Evolutionary conservation across 2,888 invertebrate genomes (phyloP), one percentile per base, ranked within the genome.

Genomic region (Rhagophthalmus giganteus): DNA sequence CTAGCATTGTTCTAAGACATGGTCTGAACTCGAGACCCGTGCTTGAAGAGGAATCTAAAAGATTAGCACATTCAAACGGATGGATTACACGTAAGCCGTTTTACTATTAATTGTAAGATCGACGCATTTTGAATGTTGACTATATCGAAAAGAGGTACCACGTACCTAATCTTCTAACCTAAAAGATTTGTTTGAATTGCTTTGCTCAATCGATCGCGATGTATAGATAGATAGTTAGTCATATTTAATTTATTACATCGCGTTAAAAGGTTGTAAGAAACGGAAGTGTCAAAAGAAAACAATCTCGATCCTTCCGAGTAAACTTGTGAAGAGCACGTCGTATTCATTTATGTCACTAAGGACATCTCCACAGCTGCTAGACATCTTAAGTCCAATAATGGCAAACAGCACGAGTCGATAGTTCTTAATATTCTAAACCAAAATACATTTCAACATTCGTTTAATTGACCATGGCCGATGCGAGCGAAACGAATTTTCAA

Each of bases 1-100:
- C 50, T 33, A 37, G 57, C 55, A 66, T 69, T 66, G 64, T 65
- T 67, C 74, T 73, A 60, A 63, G 68, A 61, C 59, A 54, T 38
- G 58, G 44, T 46, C 53, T 50, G 55, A 51, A 57, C 58, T 47
- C 27, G 38, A 34, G 58, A 55, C 61, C 60, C 68, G 65, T 68
- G 65, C 64, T 59, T 34, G 30, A 38, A 34, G 48, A 54, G 39
- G 50, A 60, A 61, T 61, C 62, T 60, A 30, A 45, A 57, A 63
- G 66, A 66, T 68, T 68, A 67, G 57, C 58, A 42, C 47, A 47
- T 55, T 44, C 39, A 50, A 47, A 44, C 51, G 56, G 8, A 42
- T 34, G 46, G 34, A 54, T 54, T 49, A 48, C 48, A 44, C 24
- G 31, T 28, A 27, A 44, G 28, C 28, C 13, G 30, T 28, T 26